Evolutionary conservation across 2,113 vertebrate species (phyloP).

Genomic region (Ramphastos sulfuratus): DNA sequence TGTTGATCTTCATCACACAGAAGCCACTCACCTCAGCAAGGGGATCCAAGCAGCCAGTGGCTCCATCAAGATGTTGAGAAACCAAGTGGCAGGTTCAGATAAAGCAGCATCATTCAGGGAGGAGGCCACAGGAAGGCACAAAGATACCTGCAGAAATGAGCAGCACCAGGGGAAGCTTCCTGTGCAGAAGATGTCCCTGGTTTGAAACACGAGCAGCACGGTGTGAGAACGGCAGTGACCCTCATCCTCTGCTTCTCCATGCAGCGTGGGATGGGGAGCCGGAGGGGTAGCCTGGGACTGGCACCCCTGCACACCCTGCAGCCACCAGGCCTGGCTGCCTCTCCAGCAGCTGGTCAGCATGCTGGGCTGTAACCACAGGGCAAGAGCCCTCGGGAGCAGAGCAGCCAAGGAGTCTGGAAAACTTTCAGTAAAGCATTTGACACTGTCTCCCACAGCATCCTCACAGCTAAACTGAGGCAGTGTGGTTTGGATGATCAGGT

Average conservation of each 20-base stretch:
- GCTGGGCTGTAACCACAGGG: not conserved
- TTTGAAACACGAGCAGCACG: not conserved
- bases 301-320: too few relatives aligned
- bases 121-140: not conserved
- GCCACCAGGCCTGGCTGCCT: not conserved
- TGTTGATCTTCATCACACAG: not conserved
- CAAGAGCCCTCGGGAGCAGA: not conserved
- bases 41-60: not conserved
- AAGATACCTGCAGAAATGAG: not conserved
- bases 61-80: not conserved
- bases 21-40: not conserved
- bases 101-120: not conserved
- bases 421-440: too few relatives aligned
- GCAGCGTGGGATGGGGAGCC: accelerated
- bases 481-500: too few relatives aligned
- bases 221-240: not conserved
- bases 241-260: not conserved
- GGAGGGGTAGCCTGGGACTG: not conserved
- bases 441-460: too few relatives aligned
- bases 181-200: not conserved
- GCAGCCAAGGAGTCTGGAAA: too few relatives aligned
- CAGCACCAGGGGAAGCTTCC: not conserved
- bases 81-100: not conserved
- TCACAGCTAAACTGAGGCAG: too few relatives aligned
- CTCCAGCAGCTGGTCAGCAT: not conserved